A percentile compares a stretch with the other conserved stretches of the same genome.
Evolutionary conservation across 2,888 invertebrate genomes (phyloP).

Genomic region (Ecdyonurus torrentis): DNA sequence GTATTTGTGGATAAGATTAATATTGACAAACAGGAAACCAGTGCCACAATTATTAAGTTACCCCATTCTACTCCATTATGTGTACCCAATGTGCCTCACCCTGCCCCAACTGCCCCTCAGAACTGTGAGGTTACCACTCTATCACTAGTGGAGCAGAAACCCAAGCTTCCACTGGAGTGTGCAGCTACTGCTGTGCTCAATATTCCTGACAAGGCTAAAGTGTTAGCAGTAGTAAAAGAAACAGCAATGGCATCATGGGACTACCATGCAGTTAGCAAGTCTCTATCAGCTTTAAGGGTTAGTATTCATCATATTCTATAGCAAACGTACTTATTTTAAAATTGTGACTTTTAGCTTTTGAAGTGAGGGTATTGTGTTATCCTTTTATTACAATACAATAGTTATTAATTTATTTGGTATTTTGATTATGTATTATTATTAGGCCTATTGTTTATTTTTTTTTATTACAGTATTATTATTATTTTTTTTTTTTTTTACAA

Average conservation of each 20-base stretch:
- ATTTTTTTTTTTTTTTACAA: too few relatives aligned
- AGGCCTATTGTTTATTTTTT: too few relatives aligned
- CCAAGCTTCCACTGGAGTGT: slow-evolving; percentile 12
- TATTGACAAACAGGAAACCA: background rate
- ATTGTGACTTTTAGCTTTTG: too few relatives aligned
- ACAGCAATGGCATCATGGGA: slow-evolving; percentile 16
- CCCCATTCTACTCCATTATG: background rate
- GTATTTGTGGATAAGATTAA: background rate
- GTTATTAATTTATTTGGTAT: too few relatives aligned
- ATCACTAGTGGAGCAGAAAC: slow-evolving; percentile 1
- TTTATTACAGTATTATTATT: too few relatives aligned
- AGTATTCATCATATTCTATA: too few relatives aligned
- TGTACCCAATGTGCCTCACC: slow-evolving; percentile 1
- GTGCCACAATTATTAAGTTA: background rate
- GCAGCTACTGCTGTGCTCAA: slow-evolving; percentile 23
- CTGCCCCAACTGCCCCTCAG: background rate
- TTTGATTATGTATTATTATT: too few relatives aligned
- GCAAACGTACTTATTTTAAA: too few relatives aligned
- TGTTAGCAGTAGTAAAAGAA: slow-evolving; percentile 19
- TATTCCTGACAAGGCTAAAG: slow-evolving; percentile 25
- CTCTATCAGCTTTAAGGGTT: slow-evolving; percentile 12
- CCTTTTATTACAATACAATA: too few relatives aligned
- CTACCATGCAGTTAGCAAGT: slow-evolving; percentile 14
- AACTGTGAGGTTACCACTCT: background rate
- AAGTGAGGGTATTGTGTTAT: too few relatives aligned